Evolutionary conservation across 2,113 vertebrate genomes (phyloP).

Genomic region (Peromyscus leucopus): DNA sequence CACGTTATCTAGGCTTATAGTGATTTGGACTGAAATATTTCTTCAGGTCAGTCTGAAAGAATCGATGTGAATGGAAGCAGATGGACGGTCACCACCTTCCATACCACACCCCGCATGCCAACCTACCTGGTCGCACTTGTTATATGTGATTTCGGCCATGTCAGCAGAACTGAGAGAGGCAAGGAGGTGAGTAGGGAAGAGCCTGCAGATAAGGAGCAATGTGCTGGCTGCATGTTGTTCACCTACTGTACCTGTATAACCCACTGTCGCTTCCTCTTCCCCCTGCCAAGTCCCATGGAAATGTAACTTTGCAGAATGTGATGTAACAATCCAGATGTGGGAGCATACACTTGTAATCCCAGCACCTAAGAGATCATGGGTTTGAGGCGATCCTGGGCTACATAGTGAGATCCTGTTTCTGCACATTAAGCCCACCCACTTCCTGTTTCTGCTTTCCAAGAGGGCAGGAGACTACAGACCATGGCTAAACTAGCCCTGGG

Average conservation of each 20-base stretch:
- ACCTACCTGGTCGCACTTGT: constrained; percentile 89
- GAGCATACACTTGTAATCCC: not conserved
- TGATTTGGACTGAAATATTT: constrained; percentile 72
- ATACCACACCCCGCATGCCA: constrained; percentile 88
- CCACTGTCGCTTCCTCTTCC: not conserved
- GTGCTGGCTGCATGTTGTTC: not conserved
- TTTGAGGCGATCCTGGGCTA: not conserved
- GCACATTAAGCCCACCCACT: no score
- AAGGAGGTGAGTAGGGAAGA: constrained; percentile 85
- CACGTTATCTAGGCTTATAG: constrained; percentile 4
- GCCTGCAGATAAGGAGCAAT: not conserved
- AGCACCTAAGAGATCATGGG: not conserved
- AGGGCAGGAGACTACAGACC: not conserved
- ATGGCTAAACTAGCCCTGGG: not conserved
- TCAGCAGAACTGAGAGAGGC: constrained; percentile 85
- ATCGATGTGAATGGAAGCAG: constrained; percentile 85
- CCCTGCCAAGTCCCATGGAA: not conserved
- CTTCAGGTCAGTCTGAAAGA: constrained; percentile 85
- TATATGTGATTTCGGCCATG: constrained; percentile 86
- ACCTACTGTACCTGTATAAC: not conserved
- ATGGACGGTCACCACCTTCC: constrained; percentile 88
- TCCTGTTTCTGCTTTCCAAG: not conserved
- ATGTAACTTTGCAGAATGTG: not conserved
- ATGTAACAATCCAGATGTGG: not conserved
- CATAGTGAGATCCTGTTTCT: not conserved